Evolutionary conservation across 23 tunicate genomes (phyloP).

Genomic region (Clavelina lepadiformis): DNA sequence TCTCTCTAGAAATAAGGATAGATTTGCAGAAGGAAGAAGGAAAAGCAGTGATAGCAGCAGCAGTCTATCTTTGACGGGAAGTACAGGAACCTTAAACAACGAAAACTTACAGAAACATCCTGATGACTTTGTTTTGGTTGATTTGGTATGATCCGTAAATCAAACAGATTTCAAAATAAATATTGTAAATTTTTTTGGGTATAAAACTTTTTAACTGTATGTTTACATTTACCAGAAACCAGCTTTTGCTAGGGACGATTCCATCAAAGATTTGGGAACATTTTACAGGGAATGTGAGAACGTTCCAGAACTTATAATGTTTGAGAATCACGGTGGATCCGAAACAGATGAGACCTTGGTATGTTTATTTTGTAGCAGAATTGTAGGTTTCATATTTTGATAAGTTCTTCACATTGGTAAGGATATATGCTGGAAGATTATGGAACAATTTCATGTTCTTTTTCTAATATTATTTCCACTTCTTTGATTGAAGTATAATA

Average conservation of each 20-base stretch:
- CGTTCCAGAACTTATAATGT: constrained; percentile 68
- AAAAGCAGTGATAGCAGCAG: constrained; percentile 26
- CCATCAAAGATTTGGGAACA: constrained; percentile 53
- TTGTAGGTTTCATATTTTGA: background rate
- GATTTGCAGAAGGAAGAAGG: background rate
- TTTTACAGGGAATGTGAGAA: constrained; percentile 65
- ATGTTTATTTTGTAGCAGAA: background rate
- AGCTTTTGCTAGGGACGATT: constrained; percentile 68
- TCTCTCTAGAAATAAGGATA: background rate
- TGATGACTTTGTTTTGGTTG: constrained; percentile 80
- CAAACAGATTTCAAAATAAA: no score
- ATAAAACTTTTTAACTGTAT: background rate
- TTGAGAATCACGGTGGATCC: constrained; percentile 42
- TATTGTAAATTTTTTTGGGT: no score
- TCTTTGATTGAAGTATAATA: no score
- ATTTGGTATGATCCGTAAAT: constrained; percentile 61
- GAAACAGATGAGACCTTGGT: constrained; percentile 72
- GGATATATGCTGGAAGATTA: no score
- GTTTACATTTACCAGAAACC: constrained; percentile 44
- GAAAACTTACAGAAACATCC: constrained; percentile 5
- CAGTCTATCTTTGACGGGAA: constrained; percentile 40
- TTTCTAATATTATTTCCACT: background rate
- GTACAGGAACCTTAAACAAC: constrained; percentile 15
- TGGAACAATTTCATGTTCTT: background rate
- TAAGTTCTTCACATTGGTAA: background rate